Evolutionary conservation across 2,888 invertebrate genomes (phyloP), one percentile per base, ranked within the genome.

Genomic region (Meteorus cinctellus): DNA sequence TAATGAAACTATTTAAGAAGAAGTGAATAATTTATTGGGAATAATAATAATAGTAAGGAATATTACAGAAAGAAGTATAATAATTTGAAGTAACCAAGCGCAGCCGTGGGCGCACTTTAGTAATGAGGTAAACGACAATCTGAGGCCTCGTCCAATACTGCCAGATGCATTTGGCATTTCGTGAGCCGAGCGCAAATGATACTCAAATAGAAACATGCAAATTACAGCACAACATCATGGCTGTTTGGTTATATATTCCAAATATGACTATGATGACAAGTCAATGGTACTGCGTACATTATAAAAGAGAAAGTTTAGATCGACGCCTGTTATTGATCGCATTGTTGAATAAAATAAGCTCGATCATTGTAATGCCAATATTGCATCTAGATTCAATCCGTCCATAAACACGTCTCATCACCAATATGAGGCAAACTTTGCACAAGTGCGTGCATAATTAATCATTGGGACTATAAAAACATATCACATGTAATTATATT

Each of bases 401-500:
- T 85, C 85, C 85, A 85, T 84, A 82, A 85, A 79, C 78, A 80
- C 84, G 84, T 84, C 84, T 84, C 84, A 79, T 78, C 70, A 60
- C 74, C 83, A 82, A 86, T 84, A 82, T 81, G 81, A 84, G 85
- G 82, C 87, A 85, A 86, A 75, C 86, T 86, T 87, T 86, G 89
- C 89, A 89, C 89, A 87, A 87, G 84, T 72, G 79, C 80, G 89
- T 89, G 89, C 89, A 88, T 88, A 89, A 55, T 89, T 89, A 89
- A 89, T 89, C 89, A 89, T 89, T 88, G 89, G 89, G 89, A 89
- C 89, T 89, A 89, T 89, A 89, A 89, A 87, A 89, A 89, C 89
- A 89, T 89, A 89, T 89, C 89, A 89, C 88, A 82, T 82, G 81
- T 83, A 82, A 82, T 81, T 82, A 81, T 82, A 81, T 80, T 78